Conservation (phyloP, 2,888 invertebrate species). For the Poecilobothrus nobilitatus region DNA sequence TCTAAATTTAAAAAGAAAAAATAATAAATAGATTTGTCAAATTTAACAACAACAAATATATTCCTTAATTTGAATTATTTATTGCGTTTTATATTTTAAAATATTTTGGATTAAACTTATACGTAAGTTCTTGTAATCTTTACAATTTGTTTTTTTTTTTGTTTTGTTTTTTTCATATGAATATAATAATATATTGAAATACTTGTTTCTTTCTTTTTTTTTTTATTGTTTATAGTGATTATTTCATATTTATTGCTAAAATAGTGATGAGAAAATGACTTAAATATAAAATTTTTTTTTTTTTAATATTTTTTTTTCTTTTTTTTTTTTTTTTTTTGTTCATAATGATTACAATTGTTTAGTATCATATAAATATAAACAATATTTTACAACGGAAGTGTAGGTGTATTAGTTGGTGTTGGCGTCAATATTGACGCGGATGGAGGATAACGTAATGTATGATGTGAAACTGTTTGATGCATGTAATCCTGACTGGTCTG, state of each 20-base stretch:
- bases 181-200: slow-evolving; percentile 6
- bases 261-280: slow-evolving; percentile 6
- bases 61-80: slow-evolving; percentile 6
- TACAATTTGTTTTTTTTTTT: not conserved
- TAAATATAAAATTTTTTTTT: slow-evolving; percentile 2
- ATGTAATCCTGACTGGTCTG: slow-evolving; percentile 48
- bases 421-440: slow-evolving; percentile 46
- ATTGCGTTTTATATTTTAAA: slow-evolving; percentile 4
- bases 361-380: slow-evolving; percentile 6
- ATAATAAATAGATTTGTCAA: too few species aligned
- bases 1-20: too few species aligned
- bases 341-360: slow-evolving; percentile 6
- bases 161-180: not conserved
- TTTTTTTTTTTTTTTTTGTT: not conserved
- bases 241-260: slow-evolving; percentile 6
- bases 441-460: slow-evolving; percentile 47
- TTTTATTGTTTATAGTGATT: slow-evolving; percentile 6
- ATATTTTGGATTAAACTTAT: slow-evolving; percentile 6
- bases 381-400: slow-evolving; percentile 44
- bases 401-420: slow-evolving; percentile 47
- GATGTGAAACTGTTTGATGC: slow-evolving; percentile 46
- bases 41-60: not conserved
- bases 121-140: slow-evolving; percentile 6
- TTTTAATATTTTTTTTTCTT: too few species aligned
- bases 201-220: slow-evolving; percentile 3